These are phyloP conservation scores for Siphlonurus alternatus DNA, from an alignment of 2,888 invertebrate genomes.

Conservation along the genomic window DNA sequence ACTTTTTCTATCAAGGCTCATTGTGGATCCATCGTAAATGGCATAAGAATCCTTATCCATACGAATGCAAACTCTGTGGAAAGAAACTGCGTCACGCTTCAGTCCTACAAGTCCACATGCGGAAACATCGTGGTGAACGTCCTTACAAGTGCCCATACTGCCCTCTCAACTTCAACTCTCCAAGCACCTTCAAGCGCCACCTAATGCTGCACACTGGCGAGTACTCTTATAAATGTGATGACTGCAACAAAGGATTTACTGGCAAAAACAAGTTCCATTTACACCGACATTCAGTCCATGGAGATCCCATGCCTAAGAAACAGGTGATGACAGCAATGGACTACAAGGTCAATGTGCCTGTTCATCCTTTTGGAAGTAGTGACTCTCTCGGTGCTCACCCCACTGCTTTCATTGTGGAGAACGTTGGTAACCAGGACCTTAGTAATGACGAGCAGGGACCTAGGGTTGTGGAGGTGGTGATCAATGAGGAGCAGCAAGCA, in stretches of 20 bases:
- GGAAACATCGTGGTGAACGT: constrained; percentile 29
- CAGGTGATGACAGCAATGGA: background rate
- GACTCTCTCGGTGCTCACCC: background rate
- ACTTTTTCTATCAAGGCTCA: constrained; percentile 16
- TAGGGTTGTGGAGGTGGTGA: background rate
- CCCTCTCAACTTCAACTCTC: constrained; percentile 26
- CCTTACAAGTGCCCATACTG: constrained; percentile 30
- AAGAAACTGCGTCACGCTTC: constrained; percentile 16
- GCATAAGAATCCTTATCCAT: constrained; percentile 17
- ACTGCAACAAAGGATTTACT: constrained; percentile 16
- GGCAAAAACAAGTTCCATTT: constrained; percentile 14
- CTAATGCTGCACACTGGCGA: constrained; percentile 19
- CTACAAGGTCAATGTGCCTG: background rate
- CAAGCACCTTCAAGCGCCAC: constrained; percentile 28
- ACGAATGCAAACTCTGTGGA: constrained; percentile 15
- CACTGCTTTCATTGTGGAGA: background rate
- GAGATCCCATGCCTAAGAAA: constrained; percentile 7
- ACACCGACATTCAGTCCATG: constrained; percentile 14
- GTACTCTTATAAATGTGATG: constrained; percentile 14
- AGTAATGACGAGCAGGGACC: background rate
- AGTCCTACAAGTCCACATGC: constrained; percentile 22
- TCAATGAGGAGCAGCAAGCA: background rate
- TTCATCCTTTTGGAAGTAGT: background rate
- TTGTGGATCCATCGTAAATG: constrained; percentile 16
- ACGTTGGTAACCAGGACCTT: background rate